Percentiles rank a stretch among this genome's conserved stretches.
Evolutionary conservation across 2,888 invertebrate genomes (phyloP).

Genomic region (Thereva unica): DNA sequence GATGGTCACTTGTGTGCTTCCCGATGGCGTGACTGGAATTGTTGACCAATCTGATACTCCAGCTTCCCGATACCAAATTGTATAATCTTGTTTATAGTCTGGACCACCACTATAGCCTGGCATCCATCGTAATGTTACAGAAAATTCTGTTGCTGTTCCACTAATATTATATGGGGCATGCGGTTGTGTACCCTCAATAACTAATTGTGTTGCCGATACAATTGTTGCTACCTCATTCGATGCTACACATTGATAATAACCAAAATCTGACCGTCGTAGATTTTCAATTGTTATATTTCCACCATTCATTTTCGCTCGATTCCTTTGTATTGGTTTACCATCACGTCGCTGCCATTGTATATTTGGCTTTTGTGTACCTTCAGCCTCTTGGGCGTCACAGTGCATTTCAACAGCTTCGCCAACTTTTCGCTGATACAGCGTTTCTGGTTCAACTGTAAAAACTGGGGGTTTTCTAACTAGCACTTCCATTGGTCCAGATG

Average conservation of each 20-base stretch:
- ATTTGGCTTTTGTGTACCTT: slow-evolving; percentile 87
- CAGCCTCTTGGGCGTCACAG: slow-evolving; percentile 90
- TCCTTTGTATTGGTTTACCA: slow-evolving; percentile 79
- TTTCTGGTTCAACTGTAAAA: slow-evolving; percentile 87
- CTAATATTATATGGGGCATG: slow-evolving; percentile 96
- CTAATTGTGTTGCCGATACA: slow-evolving; percentile 84
- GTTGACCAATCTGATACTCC: slow-evolving; percentile 91
- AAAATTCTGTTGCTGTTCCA: slow-evolving; percentile 85
- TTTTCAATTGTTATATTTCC: slow-evolving; percentile 92
- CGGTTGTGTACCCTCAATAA: slow-evolving; percentile 93
- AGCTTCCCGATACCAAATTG: slow-evolving; percentile 90
- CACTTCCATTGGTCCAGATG: slow-evolving; percentile 80
- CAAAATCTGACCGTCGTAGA: slow-evolving; percentile 86
- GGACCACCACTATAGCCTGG: slow-evolving; percentile 95
- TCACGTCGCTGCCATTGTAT: slow-evolving; percentile 90
- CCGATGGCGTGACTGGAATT: slow-evolving; percentile 90
- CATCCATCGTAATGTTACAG: slow-evolving; percentile 89
- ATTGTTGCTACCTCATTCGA: slow-evolving; percentile 96
- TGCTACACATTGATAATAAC: slow-evolving; percentile 94
- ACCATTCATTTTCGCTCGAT: slow-evolving; percentile 74
- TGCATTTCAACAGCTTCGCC: slow-evolving; percentile 93
- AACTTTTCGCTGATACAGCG: slow-evolving; percentile 87
- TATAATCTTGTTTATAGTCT: slow-evolving; percentile 93
- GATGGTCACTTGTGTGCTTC: slow-evolving; percentile 86
- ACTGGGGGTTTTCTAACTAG: slow-evolving; percentile 90